These are phyloP conservation scores for Mystacornis crossleyi DNA, from an alignment of 2,113 vertebrate genomes.

Conservation along the genomic window DNA sequence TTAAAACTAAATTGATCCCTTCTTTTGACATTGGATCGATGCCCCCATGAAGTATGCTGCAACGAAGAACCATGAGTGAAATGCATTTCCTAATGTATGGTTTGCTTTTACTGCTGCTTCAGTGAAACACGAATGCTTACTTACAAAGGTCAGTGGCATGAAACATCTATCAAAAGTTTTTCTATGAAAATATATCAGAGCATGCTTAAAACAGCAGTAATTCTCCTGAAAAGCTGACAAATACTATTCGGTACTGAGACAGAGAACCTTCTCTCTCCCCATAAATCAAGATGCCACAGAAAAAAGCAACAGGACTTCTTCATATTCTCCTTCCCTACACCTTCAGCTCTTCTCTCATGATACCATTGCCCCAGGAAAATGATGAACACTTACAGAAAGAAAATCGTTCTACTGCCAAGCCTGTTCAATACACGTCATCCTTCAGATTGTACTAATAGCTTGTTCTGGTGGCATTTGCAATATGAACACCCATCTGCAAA, in stretches of 20 bases:
- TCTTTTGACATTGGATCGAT: neutral
- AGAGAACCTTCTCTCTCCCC: neutral
- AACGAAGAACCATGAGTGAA: neutral
- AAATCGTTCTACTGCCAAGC: neutral
- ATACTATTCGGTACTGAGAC: neutral
- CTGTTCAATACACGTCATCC: fast-evolving
- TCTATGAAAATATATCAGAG: neutral
- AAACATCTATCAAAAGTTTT: neutral
- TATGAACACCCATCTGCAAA: neutral
- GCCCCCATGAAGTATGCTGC: neutral
- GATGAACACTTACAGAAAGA: neutral
- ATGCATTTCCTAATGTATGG: neutral
- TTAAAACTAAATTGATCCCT: neutral
- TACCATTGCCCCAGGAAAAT: neutral
- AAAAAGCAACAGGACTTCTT: neutral
- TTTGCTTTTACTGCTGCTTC: neutral
- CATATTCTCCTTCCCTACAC: neutral
- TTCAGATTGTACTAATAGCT: neutral
- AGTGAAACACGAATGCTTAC: neutral
- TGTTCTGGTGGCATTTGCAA: neutral
- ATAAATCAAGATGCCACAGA: neutral
- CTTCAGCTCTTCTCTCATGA: neutral
- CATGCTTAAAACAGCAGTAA: neutral
- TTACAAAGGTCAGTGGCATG: neutral
- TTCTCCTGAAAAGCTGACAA: neutral